Evolutionary conservation across 2,113 vertebrate genomes (phyloP), one percentile per base, ranked within the genome.

Genomic region (Loxodonta africana): DNA sequence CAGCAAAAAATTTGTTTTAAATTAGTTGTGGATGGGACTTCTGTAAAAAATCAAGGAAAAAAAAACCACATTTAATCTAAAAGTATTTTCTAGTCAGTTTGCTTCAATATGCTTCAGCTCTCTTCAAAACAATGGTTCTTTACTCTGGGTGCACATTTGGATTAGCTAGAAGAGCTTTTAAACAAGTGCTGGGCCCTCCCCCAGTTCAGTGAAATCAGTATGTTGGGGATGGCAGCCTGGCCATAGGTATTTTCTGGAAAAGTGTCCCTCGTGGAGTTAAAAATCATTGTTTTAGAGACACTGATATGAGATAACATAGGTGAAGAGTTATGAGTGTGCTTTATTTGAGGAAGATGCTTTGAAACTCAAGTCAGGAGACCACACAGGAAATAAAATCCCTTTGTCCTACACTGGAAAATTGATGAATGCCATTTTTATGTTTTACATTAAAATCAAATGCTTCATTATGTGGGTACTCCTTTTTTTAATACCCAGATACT

Each of bases 1-100:
- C 41, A 95, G 90, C 84, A 62, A 91, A 92, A 71, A n/a, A 65
- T 33, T 51, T 69, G 63, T 41, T 88, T 73, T 57, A 46, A 88
- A 17, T 77, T 77, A 65, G 33, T 26, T 73, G 30, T 90, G 37
- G 41, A 74, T 80, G 10, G 83, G 18, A 74, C 21, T 53, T 88
- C 46, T 67, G 6, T 33, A 71, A 78, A 87, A 80, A 4, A 73
- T 14, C 26, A 18, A 73, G 9, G 62, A 10, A 62, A 10, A 76
- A 60, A 30, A 60, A 46, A 53, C 7, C 51, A 53, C 12, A 53
- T 53, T 53, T 53, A 53, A 30, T 74, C 26, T 81, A 46, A 57
- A 65, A 69, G 12, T 77, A 28, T 69, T 81, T 44, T 88, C 62
- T 62, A 65, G 63, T 63, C 18, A 76, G 8, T 63, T 95, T 91